These are phyloP conservation scores for Uropsilus gracilis DNA, from an alignment of 2,113 vertebrate species.

Conservation along the genomic window DNA sequence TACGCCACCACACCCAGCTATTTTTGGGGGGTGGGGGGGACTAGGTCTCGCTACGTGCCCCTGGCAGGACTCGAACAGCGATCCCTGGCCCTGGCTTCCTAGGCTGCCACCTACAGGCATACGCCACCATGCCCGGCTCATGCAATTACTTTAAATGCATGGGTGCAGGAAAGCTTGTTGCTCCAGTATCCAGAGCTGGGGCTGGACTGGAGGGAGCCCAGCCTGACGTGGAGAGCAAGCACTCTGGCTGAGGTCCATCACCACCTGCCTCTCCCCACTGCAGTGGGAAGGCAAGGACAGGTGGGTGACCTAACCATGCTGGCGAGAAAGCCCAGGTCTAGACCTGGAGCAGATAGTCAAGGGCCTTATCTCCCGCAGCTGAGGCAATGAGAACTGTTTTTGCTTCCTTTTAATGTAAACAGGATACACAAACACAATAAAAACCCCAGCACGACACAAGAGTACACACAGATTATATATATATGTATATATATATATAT, in stretches of 20 bases:
- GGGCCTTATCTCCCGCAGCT: neutral
- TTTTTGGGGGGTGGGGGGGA: too few relatives aligned
- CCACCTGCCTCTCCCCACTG: too few relatives aligned
- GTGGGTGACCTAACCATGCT: neutral
- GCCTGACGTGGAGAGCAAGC: neutral
- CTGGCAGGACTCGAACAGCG: too few relatives aligned
- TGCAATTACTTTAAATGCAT: neutral
- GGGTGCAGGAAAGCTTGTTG: neutral
- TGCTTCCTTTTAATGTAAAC: slow-evolving; percentile 82
- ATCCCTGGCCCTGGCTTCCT: too few relatives aligned
- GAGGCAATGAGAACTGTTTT: slow-evolving; percentile 42
- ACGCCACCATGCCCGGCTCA: too few relatives aligned
- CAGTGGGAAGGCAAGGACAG: neutral
- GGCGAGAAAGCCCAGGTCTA: neutral
- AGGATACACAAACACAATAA: slow-evolving; percentile 73
- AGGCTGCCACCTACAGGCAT: too few relatives aligned
- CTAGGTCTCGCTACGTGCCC: too few relatives aligned
- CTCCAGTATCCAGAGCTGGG: neutral
- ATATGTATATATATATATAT: too few relatives aligned
- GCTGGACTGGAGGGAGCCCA: neutral
- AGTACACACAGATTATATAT: slow-evolving; percentile 45
- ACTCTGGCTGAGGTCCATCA: neutral
- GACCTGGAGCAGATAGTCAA: neutral
- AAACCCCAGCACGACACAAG: slow-evolving; percentile 60
- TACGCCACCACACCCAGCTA: too few relatives aligned